phyloP scores from a whole-genome alignment of 2,888 invertebrate species.

The Tipula unca region DNA sequence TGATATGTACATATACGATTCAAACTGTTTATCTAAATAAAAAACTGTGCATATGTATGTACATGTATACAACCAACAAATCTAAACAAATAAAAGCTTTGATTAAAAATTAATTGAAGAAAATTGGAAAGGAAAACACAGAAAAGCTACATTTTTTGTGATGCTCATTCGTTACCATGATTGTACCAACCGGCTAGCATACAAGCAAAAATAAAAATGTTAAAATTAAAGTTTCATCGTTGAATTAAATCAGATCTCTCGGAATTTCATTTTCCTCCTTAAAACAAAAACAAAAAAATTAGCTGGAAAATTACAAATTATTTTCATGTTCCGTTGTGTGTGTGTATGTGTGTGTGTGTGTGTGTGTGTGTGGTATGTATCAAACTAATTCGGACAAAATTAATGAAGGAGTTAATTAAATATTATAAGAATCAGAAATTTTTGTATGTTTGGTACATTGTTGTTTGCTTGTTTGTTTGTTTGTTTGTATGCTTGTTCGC shows the following conservation, averaged over 20 bases:
- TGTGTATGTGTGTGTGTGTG: not conserved
- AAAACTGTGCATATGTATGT: not conserved
- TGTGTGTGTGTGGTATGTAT: not conserved
- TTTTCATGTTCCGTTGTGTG: not conserved
- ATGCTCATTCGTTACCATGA: not conserved
- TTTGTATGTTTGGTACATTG: too few relatives aligned
- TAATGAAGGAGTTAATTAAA: slow-evolving; percentile 14
- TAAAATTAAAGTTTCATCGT: not conserved
- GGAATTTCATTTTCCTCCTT: not conserved
- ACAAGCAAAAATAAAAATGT: not conserved
- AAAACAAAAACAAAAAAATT: not conserved
- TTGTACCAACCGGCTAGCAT: not conserved
- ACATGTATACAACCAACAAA: not conserved
- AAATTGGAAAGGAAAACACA: not conserved
- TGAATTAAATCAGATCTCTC: not conserved
- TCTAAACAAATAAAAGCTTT: not conserved
- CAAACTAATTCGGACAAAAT: slow-evolving; percentile 8
- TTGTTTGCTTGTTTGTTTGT: not conserved
- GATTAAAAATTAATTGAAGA: slow-evolving; percentile 8
- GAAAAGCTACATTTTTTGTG: not conserved
- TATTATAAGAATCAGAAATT: not conserved
- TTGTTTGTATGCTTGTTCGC: not conserved
- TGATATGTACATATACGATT: not conserved
- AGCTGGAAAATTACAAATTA: not conserved
- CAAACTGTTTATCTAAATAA: not conserved